phyloP scores from a whole-genome alignment of 2,113 vertebrate genomes.

The Thalassoma bifasciatum region DNA sequence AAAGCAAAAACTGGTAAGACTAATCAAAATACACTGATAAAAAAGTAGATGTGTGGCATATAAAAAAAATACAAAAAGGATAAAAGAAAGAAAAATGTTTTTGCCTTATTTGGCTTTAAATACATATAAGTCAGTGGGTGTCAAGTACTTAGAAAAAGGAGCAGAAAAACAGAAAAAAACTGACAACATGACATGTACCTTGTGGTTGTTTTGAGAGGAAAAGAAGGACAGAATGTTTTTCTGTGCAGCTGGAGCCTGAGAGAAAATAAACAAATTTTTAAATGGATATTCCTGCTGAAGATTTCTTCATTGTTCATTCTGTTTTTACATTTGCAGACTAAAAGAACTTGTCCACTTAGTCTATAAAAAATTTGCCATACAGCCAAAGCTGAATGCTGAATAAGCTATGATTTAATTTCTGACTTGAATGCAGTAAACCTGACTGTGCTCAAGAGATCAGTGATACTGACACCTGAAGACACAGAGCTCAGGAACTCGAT shows the following conservation, averaged over 20 bases:
- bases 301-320: neutral
- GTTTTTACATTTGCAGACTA: neutral
- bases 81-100: too few species aligned
- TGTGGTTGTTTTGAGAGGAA: conserved; percentile 44
- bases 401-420: too few species aligned
- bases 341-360: too few species aligned
- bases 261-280: conserved; percentile 19
- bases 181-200: conserved; percentile 19
- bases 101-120: too few species aligned
- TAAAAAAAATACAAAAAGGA: too few species aligned
- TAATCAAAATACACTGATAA: too few species aligned
- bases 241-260: conserved; percentile 52
- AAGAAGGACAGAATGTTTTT: conserved; percentile 72
- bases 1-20: too few species aligned
- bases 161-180: neutral
- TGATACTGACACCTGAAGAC: neutral
- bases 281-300: neutral
- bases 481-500: too few species aligned
- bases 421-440: neutral
- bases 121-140: too few species aligned
- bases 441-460: neutral
- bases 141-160: neutral
- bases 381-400: too few species aligned
- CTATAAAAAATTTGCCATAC: too few species aligned
- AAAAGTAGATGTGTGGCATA: too few species aligned